These are phyloP conservation scores for Micronycteris hirsuta DNA, from an alignment of 2,113 vertebrate species.

Conservation along the genomic window DNA sequence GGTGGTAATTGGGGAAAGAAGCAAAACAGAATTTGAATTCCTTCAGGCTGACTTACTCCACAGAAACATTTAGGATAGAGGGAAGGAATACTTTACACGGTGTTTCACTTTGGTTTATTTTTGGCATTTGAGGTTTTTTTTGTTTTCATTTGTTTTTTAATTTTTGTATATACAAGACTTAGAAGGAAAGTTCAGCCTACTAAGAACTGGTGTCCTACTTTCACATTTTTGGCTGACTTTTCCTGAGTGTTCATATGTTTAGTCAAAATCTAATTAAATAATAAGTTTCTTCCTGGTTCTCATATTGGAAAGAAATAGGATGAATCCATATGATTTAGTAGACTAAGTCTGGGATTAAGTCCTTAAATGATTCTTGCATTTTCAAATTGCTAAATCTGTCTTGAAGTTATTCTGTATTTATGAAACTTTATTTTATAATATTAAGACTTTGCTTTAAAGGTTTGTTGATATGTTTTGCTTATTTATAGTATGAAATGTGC, in stretches of 20 bases:
- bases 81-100: not conserved
- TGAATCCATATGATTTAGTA: not conserved
- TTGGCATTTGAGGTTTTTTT: not conserved
- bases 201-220: not conserved
- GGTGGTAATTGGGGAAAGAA: not conserved
- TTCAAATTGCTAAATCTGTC: not conserved
- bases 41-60: constrained; percentile 30
- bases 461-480: not conserved
- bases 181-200: not conserved
- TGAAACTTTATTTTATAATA: not conserved
- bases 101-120: constrained; percentile 35
- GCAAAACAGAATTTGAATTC: constrained; percentile 54
- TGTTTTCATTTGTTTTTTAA: not conserved
- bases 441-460: not conserved
- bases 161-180: not conserved
- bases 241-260: not conserved
- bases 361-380: not conserved
- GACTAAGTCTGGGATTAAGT: not conserved
- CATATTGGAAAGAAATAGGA: constrained; percentile 11
- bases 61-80: constrained; percentile 3
- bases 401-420: not conserved
- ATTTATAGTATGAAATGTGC: not conserved
- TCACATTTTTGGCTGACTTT: not conserved
- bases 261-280: constrained; percentile 14
- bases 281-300: not conserved